Base-by-base conservation (phyloP, 2,113 vertebrate genomes). In the Epinephelus moara region DNA sequence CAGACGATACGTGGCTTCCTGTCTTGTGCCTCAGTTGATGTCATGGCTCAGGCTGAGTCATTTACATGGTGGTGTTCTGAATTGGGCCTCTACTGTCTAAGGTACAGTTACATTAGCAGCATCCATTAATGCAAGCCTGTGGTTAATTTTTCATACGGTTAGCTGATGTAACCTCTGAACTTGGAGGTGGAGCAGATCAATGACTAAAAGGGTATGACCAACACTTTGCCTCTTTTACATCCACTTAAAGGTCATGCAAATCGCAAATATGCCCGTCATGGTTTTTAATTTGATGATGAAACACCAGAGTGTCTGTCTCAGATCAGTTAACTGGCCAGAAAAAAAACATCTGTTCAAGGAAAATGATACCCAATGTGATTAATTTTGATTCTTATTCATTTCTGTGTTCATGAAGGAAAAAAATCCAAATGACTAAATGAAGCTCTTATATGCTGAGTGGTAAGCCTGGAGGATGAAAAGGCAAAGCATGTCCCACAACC, bases 401-500 rank as follows among this genome's bases (percentile, higher is more conserved):
- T n/a, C 30, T 59, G 23, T 60, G 40, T 52, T 68, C 59, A 21
- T 37, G 13, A 25, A 30, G 63, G 11, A 70, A 72, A 70, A 25
- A 42, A 61, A 57, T 59, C 19, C 5, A 37, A 79, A 82, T 57
- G 70, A 72, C 70, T 85, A 72, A 73, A 79, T 62, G 63, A 50
- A 53, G 30, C 52, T 78, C 42, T 72, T 56, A 79, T 47, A 66
- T 61, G 62, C 42, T 70, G 62, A 84, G 47, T 74, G 76, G 56
- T 60, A 42, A 82, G 50, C 45, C 25, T 6, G 18, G 18, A 82
- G 84, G 78, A 88, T 86, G 56, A 79, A 85, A 83, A 86, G 52
- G 47, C 49, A 52, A 33, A 83, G 85, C 68, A 62, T 47, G 60
- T 78, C 59, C 81, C 57, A 50, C 57, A 85, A 79, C 76, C 82